phyloP scores from a whole-genome alignment of 2,113 vertebrate species.

The Corythornis vintsioides region DNA sequence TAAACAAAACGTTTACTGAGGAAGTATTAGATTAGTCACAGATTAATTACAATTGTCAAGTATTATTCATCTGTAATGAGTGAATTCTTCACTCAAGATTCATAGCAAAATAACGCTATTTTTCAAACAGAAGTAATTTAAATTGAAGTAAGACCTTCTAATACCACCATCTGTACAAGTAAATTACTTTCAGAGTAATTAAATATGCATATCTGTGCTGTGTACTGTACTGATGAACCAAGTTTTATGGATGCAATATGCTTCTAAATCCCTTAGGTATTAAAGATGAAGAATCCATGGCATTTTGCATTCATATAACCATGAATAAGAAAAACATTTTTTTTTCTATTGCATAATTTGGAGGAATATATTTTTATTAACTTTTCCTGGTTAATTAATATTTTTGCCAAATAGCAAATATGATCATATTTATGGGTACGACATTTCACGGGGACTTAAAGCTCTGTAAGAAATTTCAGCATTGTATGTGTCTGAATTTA shows the following conservation, averaged over 20 bases:
- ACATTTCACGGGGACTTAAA: slow-evolving; percentile 33
- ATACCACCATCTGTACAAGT: slow-evolving; percentile 81
- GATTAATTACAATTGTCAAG: slow-evolving; percentile 65
- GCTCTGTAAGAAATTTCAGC: slow-evolving; percentile 30
- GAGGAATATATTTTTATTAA: slow-evolving; percentile 65
- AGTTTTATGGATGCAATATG: slow-evolving; percentile 80
- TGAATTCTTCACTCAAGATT: slow-evolving; percentile 71
- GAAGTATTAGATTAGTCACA: slow-evolving; percentile 52
- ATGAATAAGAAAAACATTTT: slow-evolving; percentile 63
- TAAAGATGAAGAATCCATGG: slow-evolving; percentile 73
- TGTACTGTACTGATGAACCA: slow-evolving; percentile 79
- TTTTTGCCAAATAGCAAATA: slow-evolving; percentile 61
- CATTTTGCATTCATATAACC: slow-evolving; percentile 67
- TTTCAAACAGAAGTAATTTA: slow-evolving; percentile 75
- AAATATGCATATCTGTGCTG: slow-evolving; percentile 83
- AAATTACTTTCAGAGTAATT: slow-evolving; percentile 82
- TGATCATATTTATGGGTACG: slow-evolving; percentile 52
- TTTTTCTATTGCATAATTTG: slow-evolving; percentile 54
- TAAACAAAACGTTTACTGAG: slow-evolving; percentile 49
- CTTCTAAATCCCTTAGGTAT: slow-evolving; percentile 80
- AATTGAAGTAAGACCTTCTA: slow-evolving; percentile 78
- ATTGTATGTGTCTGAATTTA: slow-evolving; percentile 54
- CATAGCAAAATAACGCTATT: slow-evolving; percentile 63
- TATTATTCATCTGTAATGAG: slow-evolving; percentile 65
- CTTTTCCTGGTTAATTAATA: slow-evolving; percentile 68